Conservation (phyloP, 2,113 vertebrate genomes). For the Lota lota region DNA sequence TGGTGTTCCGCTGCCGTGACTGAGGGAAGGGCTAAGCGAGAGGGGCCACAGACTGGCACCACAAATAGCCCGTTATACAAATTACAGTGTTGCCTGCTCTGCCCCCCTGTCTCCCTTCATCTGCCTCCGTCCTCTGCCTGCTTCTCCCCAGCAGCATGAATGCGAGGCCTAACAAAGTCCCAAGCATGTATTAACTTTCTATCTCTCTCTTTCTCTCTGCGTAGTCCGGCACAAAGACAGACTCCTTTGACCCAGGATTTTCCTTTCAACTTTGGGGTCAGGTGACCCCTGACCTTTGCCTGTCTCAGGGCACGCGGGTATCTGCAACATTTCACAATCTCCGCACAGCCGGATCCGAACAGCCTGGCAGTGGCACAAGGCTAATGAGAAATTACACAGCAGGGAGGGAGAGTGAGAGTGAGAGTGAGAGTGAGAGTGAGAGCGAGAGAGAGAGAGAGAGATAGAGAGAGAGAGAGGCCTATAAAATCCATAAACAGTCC, state of each 20-base stretch:
- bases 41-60: neutral
- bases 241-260: no score
- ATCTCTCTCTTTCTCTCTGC: no score
- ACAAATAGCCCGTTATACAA: conserved; percentile 5
- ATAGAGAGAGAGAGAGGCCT: no score
- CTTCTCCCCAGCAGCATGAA: neutral
- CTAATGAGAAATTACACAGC: conserved; percentile 53
- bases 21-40: neutral
- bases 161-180: conserved; percentile 7
- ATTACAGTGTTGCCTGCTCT: conserved; percentile 9
- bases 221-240: conserved; percentile 6
- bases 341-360: conserved; percentile 24
- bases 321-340: conserved; percentile 18
- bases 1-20: neutral
- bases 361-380: conserved; percentile 26
- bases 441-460: conserved; percentile 38
- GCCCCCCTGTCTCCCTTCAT: neutral
- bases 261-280: no score
- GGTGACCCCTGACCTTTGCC: neutral
- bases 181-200: conserved; percentile 18
- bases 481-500: conserved; percentile 55
- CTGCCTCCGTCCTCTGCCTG: neutral
- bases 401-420: neutral
- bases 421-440: conserved; percentile 18
- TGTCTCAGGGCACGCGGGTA: neutral